Evolutionary conservation across 2,797 vertebrate species (phyloP).

Genomic region (Corythornis leucogaster): DNA sequence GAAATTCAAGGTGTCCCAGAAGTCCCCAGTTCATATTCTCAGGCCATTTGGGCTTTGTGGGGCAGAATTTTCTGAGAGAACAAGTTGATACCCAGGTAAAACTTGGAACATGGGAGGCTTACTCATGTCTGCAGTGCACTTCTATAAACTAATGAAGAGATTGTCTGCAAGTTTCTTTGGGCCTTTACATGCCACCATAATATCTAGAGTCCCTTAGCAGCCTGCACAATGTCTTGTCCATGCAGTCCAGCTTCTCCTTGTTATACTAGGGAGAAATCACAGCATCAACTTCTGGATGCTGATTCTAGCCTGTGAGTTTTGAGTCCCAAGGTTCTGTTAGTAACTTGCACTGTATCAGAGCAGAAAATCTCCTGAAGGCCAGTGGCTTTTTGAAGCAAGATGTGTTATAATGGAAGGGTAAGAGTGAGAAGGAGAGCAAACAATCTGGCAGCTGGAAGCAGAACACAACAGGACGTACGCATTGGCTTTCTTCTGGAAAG

Average conservation of each 20-base stretch:
- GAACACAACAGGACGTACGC: not conserved
- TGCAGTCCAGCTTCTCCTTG: not conserved
- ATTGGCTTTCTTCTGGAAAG: not conserved
- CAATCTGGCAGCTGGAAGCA: not conserved
- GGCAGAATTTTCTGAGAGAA: not conserved
- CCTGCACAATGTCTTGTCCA: not conserved
- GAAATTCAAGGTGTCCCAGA: not conserved
- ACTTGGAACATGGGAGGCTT: not conserved
- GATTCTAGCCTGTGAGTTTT: not conserved
- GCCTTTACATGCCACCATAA: not conserved
- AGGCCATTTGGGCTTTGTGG: not conserved
- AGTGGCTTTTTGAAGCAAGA: not conserved
- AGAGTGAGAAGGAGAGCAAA: not conserved
- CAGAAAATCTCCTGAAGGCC: not conserved
- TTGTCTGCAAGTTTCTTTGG: not conserved
- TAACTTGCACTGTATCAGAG: not conserved
- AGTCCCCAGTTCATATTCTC: not conserved
- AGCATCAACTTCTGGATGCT: not conserved
- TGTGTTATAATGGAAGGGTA: not conserved
- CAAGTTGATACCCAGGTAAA: not conserved
- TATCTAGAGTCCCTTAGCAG: not conserved
- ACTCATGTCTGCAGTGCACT: not conserved
- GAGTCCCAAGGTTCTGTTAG: not conserved
- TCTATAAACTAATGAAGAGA: not conserved
- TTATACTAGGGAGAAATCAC: not conserved